Conservation (phyloP, 2,888 invertebrate species). For the Diarsia dahlii region DNA sequence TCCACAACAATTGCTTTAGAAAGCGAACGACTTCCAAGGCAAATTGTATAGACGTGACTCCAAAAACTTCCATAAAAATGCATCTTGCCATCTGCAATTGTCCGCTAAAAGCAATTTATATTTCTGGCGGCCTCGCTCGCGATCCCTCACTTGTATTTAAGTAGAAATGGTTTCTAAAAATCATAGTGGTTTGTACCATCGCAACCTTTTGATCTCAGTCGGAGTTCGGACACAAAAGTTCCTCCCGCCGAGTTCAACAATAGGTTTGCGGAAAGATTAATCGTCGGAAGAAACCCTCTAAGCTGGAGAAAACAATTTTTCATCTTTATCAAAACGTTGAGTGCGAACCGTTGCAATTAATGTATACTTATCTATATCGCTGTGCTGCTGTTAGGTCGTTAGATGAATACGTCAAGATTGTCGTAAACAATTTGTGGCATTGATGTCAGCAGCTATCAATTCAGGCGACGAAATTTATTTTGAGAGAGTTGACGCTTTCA, state of each 20-base stretch:
- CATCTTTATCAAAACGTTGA: conserved; percentile 88
- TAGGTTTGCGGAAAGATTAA: conserved; percentile 88
- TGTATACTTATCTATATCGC: conserved; percentile 58
- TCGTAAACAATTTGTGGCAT: conserved; percentile 56
- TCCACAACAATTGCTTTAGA: conserved; percentile 45
- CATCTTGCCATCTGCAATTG: conserved; percentile 59
- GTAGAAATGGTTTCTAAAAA: conserved; percentile 75
- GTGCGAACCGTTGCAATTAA: conserved; percentile 74
- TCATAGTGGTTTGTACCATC: conserved; percentile 78
- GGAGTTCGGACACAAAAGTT: conserved; percentile 87
- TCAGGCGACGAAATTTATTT: conserved; percentile 1
- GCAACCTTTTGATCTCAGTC: conserved; percentile 86
- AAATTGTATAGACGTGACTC: conserved; percentile 53
- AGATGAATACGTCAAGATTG: conserved; percentile 60
- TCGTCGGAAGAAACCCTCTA: conserved; percentile 86
- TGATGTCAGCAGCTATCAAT: conserved; percentile 29
- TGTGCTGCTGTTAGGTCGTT: conserved; percentile 48
- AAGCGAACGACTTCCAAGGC: conserved; percentile 44
- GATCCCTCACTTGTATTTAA: conserved; percentile 60
- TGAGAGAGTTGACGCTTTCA: not conserved
- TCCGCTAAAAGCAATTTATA: conserved; percentile 66
- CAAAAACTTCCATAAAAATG: conserved; percentile 56
- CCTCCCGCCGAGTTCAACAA: conserved; percentile 84
- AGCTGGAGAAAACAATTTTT: conserved; percentile 87
- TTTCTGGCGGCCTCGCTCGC: conserved; percentile 49